Evolutionary conservation across 2,888 invertebrate species (phyloP), one percentile per base, ranked within the genome.

Genomic region (Chrysolina oricalcia): DNA sequence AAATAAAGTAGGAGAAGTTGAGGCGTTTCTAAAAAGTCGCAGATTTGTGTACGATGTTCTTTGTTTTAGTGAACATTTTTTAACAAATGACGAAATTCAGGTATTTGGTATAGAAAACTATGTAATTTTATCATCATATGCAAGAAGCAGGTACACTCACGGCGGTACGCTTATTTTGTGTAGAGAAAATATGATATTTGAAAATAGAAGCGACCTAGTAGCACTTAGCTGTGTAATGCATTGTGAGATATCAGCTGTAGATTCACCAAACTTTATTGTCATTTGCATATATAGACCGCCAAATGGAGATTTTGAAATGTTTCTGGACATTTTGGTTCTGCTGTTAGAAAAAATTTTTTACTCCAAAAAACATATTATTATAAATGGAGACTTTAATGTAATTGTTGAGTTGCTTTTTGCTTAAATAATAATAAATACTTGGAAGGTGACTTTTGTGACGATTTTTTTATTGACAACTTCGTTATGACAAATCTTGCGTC

Each of bases 61-160:
- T n/a, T 62, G 62, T 62, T 62, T 62, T 62, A 62, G 62, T 62
- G 62, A 62, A 27, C 62, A 62, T 62, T 62, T 62, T 62, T 62
- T 27, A 62, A 62, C 62, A 21, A 27, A 62, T 62, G 62, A 62
- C 62, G 62, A 62, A 62, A 62, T 62, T 62, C 62, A 62, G 15
- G 62, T 62, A 62, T 62, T 62, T 6, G 62, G 17, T 62, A 62
- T 62, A 62, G 62, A 62, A 11, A 62, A 62, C 62, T 62, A 62
- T 27, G 62, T 62, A 62, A 35, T 62, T 62, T 2, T 27, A 62
- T 62, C 62, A 9, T 62, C 62, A 62, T 62, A 62, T 35, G 62
- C 62, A 62, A 62, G 62, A 62, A 62, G 62, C 15, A 23, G 62
- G 62, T 62, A 23, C 62, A 62, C 62, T 62, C 62, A 62, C 15